A percentile compares a stretch with the other conserved stretches of the same genome.
Conservation (phyloP, 2,888 invertebrate genomes). For the Holacanthella duospinosa region DNA sequence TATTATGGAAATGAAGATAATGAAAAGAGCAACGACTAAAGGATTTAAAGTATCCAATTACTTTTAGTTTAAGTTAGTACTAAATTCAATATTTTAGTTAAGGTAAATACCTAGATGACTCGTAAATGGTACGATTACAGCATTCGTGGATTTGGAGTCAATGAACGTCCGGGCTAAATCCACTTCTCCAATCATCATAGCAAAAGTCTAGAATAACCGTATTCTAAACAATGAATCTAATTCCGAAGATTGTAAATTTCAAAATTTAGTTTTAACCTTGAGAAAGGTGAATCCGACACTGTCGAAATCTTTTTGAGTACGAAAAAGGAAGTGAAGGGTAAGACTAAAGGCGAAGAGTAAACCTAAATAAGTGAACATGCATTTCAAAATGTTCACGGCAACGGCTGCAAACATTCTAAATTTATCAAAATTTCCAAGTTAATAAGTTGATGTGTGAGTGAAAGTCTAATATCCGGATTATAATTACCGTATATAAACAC, state of each 20-base stretch:
- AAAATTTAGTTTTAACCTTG: constrained; percentile 32
- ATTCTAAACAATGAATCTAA: not conserved
- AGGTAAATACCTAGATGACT: no score
- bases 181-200: constrained; percentile 38
- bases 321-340: constrained; percentile 38
- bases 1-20: constrained; percentile 37
- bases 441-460: constrained; percentile 20
- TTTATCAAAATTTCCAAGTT: not conserved
- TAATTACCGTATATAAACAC: constrained; percentile 31
- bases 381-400: constrained; percentile 37
- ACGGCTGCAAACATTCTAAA: constrained; percentile 36
- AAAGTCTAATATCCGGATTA: not conserved
- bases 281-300: constrained; percentile 38
- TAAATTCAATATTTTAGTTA: no score
- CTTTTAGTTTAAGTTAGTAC: no score
- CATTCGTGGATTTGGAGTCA: constrained; percentile 30
- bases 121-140: constrained; percentile 36
- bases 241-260: not conserved
- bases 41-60: no score
- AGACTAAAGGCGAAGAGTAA: constrained; percentile 38
- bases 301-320: constrained; percentile 37
- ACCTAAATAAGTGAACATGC: constrained; percentile 38
- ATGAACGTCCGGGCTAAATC: constrained; percentile 37
- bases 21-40: constrained; percentile 37
- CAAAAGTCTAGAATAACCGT: constrained; percentile 32